Evolutionary conservation across 2,888 invertebrate genomes (phyloP), one percentile per base, ranked within the genome.

Genomic region (Mesorhabditis spiculigera): DNA sequence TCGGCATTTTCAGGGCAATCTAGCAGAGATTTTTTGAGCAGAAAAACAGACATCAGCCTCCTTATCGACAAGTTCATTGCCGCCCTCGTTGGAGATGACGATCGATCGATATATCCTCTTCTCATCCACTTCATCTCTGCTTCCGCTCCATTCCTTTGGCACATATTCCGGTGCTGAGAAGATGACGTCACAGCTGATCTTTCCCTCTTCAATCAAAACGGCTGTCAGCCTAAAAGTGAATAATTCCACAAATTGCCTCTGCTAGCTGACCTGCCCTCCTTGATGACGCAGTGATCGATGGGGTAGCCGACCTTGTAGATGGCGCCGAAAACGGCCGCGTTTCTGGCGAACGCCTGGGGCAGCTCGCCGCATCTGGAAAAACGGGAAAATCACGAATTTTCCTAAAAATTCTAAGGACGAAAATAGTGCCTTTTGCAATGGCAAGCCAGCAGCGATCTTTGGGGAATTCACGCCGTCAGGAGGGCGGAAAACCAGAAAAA

Each of bases 281-380:
- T 89, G 41, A 90, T 87, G 72, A 90, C 68, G 8, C 75, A 41
- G 6, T 69, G 72, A 41, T 92, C 91, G 61, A 93, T 90, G 10
- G 91, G 90, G 78, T 93, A 90, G 85, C 93, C 92, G 64, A 97
- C 89, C 86, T 94, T 95, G 87, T 95, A 97, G 28, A 93, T 90
- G 43, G 95, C 96, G 69, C 96, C 97, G 45, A 77, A 97, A 4
- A 97, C 97, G n/a, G 97, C 97, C 88, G 95, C 95, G 72, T 96
- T 88, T 78, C 93, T 91, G 89, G 95, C 95, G 88, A 96, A 97
- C 82, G 93, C 93, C 87, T 97, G 96, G 0, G 95, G 93, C 82
- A 96, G 88, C 87, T 97, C 96, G 6, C 95, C 96, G 86, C 93
- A 93, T 44, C 58, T 50, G n/a, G n/a, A 50, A 50, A 13, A 13